Conservation (phyloP, 2,113 vertebrate species). For the Burhinus bistriatus region DNA sequence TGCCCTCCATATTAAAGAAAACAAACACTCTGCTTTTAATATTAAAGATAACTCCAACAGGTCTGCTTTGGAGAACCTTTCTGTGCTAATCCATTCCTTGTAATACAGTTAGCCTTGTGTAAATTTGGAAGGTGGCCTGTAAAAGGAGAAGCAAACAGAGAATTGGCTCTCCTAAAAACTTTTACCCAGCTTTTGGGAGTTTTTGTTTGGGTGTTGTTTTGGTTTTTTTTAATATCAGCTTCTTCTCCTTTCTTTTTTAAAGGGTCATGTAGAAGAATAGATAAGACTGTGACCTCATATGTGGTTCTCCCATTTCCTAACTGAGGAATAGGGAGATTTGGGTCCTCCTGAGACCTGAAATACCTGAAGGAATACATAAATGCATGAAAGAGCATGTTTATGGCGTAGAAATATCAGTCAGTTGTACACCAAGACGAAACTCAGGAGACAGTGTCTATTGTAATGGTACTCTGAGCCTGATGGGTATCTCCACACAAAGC, state of each 20-base stretch:
- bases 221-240: not conserved
- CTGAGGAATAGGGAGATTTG: not conserved
- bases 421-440: not conserved
- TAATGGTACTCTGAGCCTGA: not conserved
- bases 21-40: constrained; percentile 60
- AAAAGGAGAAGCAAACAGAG: constrained; percentile 41
- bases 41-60: constrained; percentile 59
- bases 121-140: constrained; percentile 26
- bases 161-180: not conserved
- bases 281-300: not conserved
- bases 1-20: constrained; percentile 55
- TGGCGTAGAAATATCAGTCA: not conserved
- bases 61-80: constrained; percentile 38
- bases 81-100: constrained; percentile 49
- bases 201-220: not conserved
- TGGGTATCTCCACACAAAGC: not conserved
- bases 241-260: not conserved
- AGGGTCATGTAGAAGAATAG: not conserved
- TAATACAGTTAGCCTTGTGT: constrained; percentile 38
- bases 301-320: not conserved
- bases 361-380: not conserved
- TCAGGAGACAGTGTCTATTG: not conserved
- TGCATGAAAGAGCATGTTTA: not conserved
- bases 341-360: not conserved
- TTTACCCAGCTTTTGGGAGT: not conserved